A percentile compares a stretch with the other conserved stretches of the same genome.
Conservation (phyloP, 2,113 vertebrate genomes). For the Leptocoma aspasia region DNA sequence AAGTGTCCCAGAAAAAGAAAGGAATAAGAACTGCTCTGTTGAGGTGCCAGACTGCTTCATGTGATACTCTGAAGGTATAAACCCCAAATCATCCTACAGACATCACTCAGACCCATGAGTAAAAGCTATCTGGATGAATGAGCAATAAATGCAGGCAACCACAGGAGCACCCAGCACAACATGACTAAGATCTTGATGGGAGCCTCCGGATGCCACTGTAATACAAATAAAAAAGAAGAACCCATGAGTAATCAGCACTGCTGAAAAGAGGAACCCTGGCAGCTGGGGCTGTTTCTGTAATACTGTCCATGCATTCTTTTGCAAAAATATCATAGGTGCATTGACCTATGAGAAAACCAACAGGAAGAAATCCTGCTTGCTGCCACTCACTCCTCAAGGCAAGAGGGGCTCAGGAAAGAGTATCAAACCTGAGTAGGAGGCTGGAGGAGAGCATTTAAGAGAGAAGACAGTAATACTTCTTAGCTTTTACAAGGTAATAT, state of each 20-base stretch:
- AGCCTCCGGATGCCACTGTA: slow-evolving; percentile 20
- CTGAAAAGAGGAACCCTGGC: neutral
- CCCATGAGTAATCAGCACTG: slow-evolving; percentile 20
- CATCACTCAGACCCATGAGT: neutral
- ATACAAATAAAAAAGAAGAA: slow-evolving; percentile 35
- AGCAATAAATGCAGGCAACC: neutral
- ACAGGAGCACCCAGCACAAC: neutral
- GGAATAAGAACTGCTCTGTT: neutral
- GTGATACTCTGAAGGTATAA: neutral
- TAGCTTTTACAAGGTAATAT: neutral
- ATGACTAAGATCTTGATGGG: neutral
- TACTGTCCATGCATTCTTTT: neutral
- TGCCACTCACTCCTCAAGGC: neutral
- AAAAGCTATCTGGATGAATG: neutral
- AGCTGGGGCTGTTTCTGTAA: neutral
- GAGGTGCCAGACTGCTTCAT: neutral
- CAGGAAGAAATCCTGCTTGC: neutral
- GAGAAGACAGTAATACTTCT: neutral
- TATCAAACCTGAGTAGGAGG: neutral
- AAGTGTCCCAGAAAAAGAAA: neutral
- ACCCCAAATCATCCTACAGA: neutral
- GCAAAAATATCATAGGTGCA: neutral
- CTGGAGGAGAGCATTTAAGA: neutral
- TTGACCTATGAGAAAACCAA: neutral
- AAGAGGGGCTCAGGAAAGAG: neutral